These are phyloP conservation scores for Vanessa cardui DNA, from an alignment of 2,888 invertebrate genomes.

Conservation along the genomic window DNA sequence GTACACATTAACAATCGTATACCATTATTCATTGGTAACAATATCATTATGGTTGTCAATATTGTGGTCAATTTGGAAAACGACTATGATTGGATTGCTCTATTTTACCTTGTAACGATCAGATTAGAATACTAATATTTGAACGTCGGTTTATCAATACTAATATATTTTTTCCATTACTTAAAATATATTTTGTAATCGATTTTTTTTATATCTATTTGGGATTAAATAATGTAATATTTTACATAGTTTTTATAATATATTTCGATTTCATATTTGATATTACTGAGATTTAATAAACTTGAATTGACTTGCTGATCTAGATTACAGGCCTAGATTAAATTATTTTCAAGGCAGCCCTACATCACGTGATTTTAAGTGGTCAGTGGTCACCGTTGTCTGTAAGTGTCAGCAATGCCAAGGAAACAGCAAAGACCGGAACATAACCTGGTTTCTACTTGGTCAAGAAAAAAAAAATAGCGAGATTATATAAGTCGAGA, in stretches of 20 bases:
- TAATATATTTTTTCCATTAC: neutral
- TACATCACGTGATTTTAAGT: too few relatives aligned
- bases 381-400: too few relatives aligned
- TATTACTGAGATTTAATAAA: too few relatives aligned
- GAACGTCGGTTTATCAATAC: conserved; percentile 13
- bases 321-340: too few relatives aligned
- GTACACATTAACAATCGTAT: conserved; percentile 10
- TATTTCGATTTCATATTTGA: neutral
- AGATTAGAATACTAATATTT: conserved; percentile 16
- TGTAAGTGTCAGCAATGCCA: too few relatives aligned
- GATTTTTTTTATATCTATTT: neutral
- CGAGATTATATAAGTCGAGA: too few relatives aligned
- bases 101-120: conserved; percentile 39
- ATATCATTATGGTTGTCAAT: conserved; percentile 42
- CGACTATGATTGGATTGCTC: conserved; percentile 54
- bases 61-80: conserved; percentile 47
- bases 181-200: neutral
- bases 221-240: too few relatives aligned
- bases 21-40: conserved; percentile 31
- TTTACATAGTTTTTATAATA: neutral
- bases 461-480: too few relatives aligned
- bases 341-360: too few relatives aligned
- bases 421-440: too few relatives aligned
- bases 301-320: too few relatives aligned
- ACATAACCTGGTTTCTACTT: too few relatives aligned